Conservation (phyloP, 2,797 vertebrate species). For the Sciaenops ocellatus region DNA sequence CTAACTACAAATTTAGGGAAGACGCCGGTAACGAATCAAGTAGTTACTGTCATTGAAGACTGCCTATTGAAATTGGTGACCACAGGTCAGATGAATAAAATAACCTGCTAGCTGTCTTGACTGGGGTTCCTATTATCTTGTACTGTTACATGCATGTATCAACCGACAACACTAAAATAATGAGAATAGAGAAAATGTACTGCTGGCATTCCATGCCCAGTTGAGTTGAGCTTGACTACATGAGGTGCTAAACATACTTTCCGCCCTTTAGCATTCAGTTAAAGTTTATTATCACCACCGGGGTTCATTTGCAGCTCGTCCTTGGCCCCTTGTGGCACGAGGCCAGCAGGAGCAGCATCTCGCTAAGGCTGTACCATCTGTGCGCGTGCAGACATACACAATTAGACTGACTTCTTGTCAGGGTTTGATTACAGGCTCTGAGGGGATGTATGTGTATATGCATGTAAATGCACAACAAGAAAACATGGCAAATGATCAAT, state of each 20-base stretch:
- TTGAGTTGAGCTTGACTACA: conserved; percentile 17
- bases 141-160: background rate
- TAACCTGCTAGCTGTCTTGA: background rate
- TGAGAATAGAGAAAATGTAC: background rate
- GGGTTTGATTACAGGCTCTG: conserved; percentile 23
- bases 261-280: conserved; percentile 48
- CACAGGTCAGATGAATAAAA: background rate
- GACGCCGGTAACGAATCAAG: background rate
- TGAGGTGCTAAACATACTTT: conserved; percentile 16
- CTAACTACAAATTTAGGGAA: background rate
- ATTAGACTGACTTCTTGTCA: conserved; percentile 1
- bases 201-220: background rate
- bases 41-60: conserved; percentile 6
- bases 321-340: conserved; percentile 56
- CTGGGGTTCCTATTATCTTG: background rate
- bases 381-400: conserved; percentile 5
- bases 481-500: background rate
- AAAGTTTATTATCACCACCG: conserved; percentile 27
- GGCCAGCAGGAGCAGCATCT: conserved; percentile 47
- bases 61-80: conserved; percentile 4
- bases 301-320: conserved; percentile 41
- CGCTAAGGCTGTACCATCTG: conserved; percentile 65
- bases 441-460: conserved; percentile 3
- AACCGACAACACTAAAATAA: no score
- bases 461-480: background rate